phyloP scores from a whole-genome alignment of 2,113 vertebrate species.

The Calidris pugnax region DNA sequence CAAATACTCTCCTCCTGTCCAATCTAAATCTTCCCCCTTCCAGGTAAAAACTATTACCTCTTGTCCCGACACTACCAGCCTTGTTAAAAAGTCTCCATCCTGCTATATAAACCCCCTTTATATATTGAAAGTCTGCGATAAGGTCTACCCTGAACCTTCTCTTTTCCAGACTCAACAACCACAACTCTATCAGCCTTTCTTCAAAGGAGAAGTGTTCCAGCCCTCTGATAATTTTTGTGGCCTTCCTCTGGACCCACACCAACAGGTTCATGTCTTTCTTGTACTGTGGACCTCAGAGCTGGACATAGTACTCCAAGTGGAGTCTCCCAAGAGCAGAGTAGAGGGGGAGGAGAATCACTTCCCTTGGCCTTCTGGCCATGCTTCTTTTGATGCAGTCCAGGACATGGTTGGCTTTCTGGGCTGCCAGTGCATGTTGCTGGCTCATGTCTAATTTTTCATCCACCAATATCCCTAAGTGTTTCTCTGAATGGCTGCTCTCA shows the following conservation, averaged over 20 bases:
- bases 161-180: not conserved
- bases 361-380: fast-evolving
- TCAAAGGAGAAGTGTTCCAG: not conserved
- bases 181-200: not conserved
- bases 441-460: not conserved
- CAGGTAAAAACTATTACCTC: not conserved
- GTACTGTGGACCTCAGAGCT: not conserved
- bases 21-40: not conserved
- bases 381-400: not conserved
- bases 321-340: fast-evolving
- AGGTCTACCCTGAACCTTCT: not conserved
- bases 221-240: not conserved
- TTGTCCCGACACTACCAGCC: not conserved
- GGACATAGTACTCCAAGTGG: too few relatives aligned
- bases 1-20: not conserved
- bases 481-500: not conserved
- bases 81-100: not conserved
- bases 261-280: not conserved
- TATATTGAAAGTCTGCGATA: not conserved
- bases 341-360: not conserved
- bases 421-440: not conserved
- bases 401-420: not conserved
- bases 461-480: not conserved
- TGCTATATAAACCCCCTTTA: not conserved
- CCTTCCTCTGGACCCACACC: fast-evolving